A percentile compares a stretch with the other conserved stretches of the same genome.
These are phyloP conservation scores for Oxyura jamaicensis DNA, from an alignment of 2,113 vertebrate genomes.

Conservation along the genomic window DNA sequence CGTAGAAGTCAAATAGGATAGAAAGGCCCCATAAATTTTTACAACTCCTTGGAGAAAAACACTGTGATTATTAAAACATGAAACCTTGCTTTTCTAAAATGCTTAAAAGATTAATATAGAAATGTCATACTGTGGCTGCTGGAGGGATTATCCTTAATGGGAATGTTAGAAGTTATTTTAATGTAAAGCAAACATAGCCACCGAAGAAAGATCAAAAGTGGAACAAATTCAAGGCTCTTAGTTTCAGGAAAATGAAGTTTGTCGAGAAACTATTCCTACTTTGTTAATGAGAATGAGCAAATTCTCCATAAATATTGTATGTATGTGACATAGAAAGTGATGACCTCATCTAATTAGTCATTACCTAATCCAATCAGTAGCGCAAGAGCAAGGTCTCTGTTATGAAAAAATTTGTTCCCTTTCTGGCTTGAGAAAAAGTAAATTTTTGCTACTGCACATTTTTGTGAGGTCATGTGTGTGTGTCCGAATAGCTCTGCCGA, in stretches of 20 bases:
- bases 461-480: not conserved
- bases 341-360: conserved; percentile 62
- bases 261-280: conserved; percentile 44
- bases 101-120: conserved; percentile 74
- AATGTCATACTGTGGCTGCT: conserved; percentile 67
- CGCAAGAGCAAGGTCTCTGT: not conserved
- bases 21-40: conserved; percentile 75
- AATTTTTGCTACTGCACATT: not conserved
- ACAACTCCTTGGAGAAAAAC: conserved; percentile 67
- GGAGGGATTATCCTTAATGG: conserved; percentile 72
- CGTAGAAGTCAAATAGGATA: conserved; percentile 73
- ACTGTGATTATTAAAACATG: conserved; percentile 74
- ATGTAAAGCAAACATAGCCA: conserved; percentile 71
- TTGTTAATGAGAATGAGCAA: conserved; percentile 49
- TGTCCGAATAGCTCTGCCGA: not conserved
- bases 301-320: conserved; percentile 41
- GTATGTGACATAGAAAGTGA: conserved; percentile 27
- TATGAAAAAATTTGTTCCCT: not conserved
- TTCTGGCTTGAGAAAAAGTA: not conserved
- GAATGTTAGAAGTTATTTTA: conserved; percentile 71
- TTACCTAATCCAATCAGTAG: conserved; percentile 53
- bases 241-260: conserved; percentile 60
- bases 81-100: conserved; percentile 72
- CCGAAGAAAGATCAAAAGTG: conserved; percentile 65
- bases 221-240: conserved; percentile 45